Evolutionary conservation across 2,888 invertebrate species (phyloP).

Genomic region (Nipponacmea schrenckii): DNA sequence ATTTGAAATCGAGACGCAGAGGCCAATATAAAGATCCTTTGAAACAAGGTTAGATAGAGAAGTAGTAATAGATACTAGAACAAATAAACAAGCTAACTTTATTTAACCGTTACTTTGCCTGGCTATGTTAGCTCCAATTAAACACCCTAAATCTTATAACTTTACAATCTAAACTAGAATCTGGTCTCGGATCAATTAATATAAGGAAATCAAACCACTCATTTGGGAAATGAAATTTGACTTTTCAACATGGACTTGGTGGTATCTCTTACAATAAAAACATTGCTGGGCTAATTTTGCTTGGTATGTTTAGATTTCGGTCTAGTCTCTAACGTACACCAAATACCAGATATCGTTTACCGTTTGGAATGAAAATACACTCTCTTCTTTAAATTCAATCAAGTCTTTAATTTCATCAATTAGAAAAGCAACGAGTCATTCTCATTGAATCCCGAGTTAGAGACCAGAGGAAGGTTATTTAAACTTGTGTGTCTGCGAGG

Average conservation of each 20-base stretch:
- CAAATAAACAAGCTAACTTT: no score
- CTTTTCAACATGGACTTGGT: not conserved
- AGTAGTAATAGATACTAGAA: no score
- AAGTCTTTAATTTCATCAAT: conserved; percentile 2
- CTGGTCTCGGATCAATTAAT: not conserved
- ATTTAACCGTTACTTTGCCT: no score
- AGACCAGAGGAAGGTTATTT: not conserved
- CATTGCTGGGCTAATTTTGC: not conserved
- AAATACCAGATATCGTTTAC: not conserved
- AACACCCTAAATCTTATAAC: no score
- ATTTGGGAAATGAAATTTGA: conserved; percentile 6
- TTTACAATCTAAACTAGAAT: not conserved
- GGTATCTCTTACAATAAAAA: conserved; percentile 7
- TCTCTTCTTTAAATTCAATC: conserved; percentile 1
- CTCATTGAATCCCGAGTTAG: not conserved
- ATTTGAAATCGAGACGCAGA: no score
- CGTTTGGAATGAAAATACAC: conserved; percentile 6
- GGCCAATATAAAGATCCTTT: no score
- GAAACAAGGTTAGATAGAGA: no score
- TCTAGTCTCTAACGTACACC: conserved; percentile 7
- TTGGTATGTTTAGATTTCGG: not conserved
- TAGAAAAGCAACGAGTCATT: not conserved
- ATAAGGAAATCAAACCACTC: not conserved
- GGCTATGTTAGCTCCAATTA: no score
- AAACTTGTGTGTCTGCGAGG: not conserved